These are phyloP conservation scores for Lagodon rhomboides DNA, from an alignment of 2,797 vertebrate genomes.

Conservation along the genomic window DNA sequence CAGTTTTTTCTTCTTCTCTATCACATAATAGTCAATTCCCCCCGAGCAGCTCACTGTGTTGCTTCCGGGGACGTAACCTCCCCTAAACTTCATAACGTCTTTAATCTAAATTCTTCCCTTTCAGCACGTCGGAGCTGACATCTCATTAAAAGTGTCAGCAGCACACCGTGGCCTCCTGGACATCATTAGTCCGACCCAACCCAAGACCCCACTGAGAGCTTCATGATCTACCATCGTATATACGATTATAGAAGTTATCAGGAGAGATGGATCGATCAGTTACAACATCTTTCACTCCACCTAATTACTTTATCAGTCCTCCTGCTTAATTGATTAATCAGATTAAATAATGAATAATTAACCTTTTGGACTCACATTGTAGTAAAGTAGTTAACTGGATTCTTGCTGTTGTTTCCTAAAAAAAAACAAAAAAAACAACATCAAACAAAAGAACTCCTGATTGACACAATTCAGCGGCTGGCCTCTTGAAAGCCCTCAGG, in stretches of 20 bases:
- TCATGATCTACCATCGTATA: constrained; percentile 18
- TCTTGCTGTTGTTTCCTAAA: neutral
- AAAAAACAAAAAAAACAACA: neutral
- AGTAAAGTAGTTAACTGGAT: neutral
- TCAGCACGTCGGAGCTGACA: constrained; percentile 21
- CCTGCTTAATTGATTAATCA: constrained; percentile 7
- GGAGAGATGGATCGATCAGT: neutral
- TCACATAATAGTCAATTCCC: neutral
- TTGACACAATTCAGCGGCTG: neutral
- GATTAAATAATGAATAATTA: constrained; percentile 22
- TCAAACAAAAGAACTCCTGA: constrained; percentile 19
- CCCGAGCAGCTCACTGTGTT: neutral
- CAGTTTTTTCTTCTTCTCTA: neutral
- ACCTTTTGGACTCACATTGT: neutral
- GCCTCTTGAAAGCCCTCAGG: constrained; percentile 51
- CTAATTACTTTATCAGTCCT: constrained; percentile 27
- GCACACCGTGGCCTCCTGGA: constrained; percentile 22
- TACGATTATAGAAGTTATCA: neutral
- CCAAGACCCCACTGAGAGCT: constrained; percentile 37
- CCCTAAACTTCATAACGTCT: neutral
- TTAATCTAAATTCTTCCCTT: constrained; percentile 32
- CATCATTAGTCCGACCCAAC: constrained; percentile 23
- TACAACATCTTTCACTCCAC: neutral
- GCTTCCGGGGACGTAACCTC: neutral
- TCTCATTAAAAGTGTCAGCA: constrained; percentile 43